Conservation (phyloP, 2,113 vertebrate genomes). For the Clarias batrachus region DNA sequence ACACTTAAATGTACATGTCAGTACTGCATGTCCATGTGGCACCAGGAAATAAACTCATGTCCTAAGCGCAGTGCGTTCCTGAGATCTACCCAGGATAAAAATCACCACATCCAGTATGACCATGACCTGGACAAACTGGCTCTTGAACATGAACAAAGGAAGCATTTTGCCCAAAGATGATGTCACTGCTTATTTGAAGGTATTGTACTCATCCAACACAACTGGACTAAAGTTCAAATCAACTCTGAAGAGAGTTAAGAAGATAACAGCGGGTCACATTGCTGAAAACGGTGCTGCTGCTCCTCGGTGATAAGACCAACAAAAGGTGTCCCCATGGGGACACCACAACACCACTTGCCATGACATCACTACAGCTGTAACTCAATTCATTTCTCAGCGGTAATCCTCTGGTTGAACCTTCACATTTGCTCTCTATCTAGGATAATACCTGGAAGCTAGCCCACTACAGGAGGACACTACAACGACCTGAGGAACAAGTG, state of each 20-base stretch:
- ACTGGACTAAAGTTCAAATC: not conserved
- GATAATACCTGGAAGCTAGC: constrained; percentile 41
- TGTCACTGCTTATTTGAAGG: no score
- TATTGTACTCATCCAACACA: not conserved
- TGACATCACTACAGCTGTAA: constrained; percentile 35
- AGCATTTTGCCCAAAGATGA: not conserved
- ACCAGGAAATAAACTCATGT: not conserved
- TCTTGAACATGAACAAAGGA: not conserved
- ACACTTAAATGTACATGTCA: not conserved
- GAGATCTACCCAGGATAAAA: not conserved
- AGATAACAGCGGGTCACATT: not conserved
- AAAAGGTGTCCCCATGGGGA: constrained; percentile 34
- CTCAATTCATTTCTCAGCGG: constrained; percentile 7
- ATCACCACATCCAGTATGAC: not conserved
- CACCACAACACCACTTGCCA: constrained; percentile 7
- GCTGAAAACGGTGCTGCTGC: constrained; percentile 3
- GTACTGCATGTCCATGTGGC: not conserved
- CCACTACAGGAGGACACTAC: not conserved
- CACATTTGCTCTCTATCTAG: not conserved
- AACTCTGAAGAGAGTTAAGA: not conserved
- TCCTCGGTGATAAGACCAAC: constrained; percentile 31
- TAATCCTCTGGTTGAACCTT: not conserved
- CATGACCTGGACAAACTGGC: not conserved
- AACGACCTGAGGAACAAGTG: not conserved
- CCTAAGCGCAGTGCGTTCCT: not conserved